Evolutionary conservation across 2,797 vertebrate genomes (phyloP).

Genomic region (Hyperoplus lanceolatus): DNA sequence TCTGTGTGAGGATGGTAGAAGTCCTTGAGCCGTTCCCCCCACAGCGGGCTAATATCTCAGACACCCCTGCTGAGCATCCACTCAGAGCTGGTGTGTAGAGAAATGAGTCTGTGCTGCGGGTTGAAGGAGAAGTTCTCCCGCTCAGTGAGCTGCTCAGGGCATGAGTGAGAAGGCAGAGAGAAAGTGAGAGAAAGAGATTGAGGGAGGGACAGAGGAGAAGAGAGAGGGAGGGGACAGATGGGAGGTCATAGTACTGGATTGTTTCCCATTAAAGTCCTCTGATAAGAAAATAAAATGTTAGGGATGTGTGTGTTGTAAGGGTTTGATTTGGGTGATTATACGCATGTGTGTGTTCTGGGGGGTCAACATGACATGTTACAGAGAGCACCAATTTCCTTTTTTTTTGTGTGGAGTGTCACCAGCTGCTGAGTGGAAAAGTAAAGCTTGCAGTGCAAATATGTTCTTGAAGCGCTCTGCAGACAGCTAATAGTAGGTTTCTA

Average conservation of each 20-base stretch:
- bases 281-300: constrained; percentile 48
- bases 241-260: constrained; percentile 68
- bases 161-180: constrained; percentile 70
- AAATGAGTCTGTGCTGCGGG: constrained; percentile 85
- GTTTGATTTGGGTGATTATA: constrained; percentile 20
- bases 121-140: constrained; percentile 81
- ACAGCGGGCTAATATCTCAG: constrained; percentile 86
- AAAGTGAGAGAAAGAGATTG: constrained; percentile 47
- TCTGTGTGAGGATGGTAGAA: constrained; percentile 68
- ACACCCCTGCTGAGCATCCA: constrained; percentile 88
- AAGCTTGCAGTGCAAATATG: constrained; percentile 31
- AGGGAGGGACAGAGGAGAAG: constrained; percentile 27
- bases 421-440: constrained; percentile 58
- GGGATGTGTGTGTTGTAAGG: constrained; percentile 20
- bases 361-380: constrained; percentile 48
- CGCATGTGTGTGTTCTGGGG: constrained; percentile 25
- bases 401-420: constrained; percentile 43
- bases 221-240: constrained; percentile 36
- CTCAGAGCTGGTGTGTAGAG: constrained; percentile 88
- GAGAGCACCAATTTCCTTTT: constrained; percentile 36
- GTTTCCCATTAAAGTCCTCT: constrained; percentile 58
- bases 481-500: constrained; percentile 19
- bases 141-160: constrained; percentile 73
- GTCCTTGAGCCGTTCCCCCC: constrained; percentile 77
- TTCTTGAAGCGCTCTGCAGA: constrained; percentile 21